Percentiles rank a stretch among this genome's conserved stretches.
phyloP scores from a whole-genome alignment of 2,113 vertebrate genomes.

The Pogona vitticeps region DNA sequence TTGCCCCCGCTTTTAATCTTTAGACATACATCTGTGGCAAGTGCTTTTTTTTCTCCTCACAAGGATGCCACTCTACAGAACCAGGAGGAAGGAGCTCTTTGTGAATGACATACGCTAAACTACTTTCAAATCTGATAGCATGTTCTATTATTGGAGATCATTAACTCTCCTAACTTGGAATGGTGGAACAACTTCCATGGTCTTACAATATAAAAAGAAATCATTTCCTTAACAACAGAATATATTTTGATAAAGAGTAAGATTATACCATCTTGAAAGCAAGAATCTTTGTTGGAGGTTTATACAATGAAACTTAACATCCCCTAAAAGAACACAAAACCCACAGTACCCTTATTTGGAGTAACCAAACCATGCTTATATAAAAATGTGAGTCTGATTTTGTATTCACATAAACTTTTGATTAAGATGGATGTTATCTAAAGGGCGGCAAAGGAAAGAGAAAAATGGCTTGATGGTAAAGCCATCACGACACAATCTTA shows the following conservation, averaged over 20 bases:
- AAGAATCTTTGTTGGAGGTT: neutral
- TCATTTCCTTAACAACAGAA: neutral
- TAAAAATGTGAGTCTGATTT: too few species aligned
- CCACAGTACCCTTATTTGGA: too few species aligned
- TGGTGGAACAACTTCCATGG: neutral
- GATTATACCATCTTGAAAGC: neutral
- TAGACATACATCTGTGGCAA: slow-evolving; percentile 47
- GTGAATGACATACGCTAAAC: slow-evolving; percentile 25
- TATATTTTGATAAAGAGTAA: neutral
- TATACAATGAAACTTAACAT: neutral
- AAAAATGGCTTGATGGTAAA: too few species aligned
- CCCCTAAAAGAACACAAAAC: too few species aligned
- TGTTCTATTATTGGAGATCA: slow-evolving; percentile 33
- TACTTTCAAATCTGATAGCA: slow-evolving; percentile 49
- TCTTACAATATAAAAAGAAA: neutral
- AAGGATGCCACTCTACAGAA: neutral
- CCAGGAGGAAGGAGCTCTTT: neutral
- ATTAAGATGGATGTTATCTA: too few species aligned
- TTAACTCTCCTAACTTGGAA: slow-evolving; percentile 5
- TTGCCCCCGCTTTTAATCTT: slow-evolving; percentile 41
- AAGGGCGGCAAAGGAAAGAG: too few species aligned
- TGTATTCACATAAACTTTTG: too few species aligned
- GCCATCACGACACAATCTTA: too few species aligned
- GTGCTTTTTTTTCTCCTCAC: slow-evolving; percentile 32
- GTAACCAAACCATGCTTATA: too few species aligned